Evolutionary conservation across 2,113 vertebrate species (phyloP).

Genomic region (Scophthalmus maximus): DNA sequence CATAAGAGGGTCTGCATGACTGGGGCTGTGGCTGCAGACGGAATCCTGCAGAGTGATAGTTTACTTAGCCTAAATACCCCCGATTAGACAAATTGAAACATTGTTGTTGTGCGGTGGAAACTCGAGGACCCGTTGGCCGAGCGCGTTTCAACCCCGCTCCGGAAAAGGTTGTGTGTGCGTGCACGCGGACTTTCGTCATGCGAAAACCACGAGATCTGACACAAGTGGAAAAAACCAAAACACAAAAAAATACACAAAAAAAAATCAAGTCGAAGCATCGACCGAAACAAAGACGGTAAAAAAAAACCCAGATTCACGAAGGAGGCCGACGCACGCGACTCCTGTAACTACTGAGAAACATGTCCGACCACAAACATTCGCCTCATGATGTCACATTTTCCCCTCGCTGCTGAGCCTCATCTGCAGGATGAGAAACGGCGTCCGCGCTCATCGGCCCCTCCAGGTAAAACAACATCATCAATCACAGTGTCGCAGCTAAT

Average conservation of each 20-base stretch:
- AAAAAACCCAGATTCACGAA: constrained; percentile 66
- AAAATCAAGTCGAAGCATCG: constrained; percentile 6
- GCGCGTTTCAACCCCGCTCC: constrained; percentile 55
- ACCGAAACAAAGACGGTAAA: constrained; percentile 63
- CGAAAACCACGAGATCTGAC: constrained; percentile 74
- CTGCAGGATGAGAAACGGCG: constrained; percentile 50
- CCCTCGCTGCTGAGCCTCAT: constrained; percentile 56
- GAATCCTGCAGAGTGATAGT: constrained; percentile 84
- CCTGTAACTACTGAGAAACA: constrained; percentile 76
- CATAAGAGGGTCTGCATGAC: constrained; percentile 88
- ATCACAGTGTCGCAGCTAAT: constrained; percentile 15
- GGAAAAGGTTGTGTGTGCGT: constrained; percentile 65
- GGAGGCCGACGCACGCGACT: constrained; percentile 69
- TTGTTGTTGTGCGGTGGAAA: constrained; percentile 91
- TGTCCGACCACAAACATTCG: constrained; percentile 67
- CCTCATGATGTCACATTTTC: constrained; percentile 79
- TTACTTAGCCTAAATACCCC: constrained; percentile 91
- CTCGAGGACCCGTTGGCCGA: constrained; percentile 75
- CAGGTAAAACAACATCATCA: neutral
- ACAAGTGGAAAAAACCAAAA: constrained; percentile 58
- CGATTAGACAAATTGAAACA: constrained; percentile 88
- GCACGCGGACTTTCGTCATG: constrained; percentile 74
- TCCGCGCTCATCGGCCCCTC: no score
- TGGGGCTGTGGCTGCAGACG: constrained; percentile 86
- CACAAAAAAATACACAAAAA: neutral